Evolutionary conservation across 2,888 invertebrate species (phyloP).

Genomic region (Torymus texanus): DNA sequence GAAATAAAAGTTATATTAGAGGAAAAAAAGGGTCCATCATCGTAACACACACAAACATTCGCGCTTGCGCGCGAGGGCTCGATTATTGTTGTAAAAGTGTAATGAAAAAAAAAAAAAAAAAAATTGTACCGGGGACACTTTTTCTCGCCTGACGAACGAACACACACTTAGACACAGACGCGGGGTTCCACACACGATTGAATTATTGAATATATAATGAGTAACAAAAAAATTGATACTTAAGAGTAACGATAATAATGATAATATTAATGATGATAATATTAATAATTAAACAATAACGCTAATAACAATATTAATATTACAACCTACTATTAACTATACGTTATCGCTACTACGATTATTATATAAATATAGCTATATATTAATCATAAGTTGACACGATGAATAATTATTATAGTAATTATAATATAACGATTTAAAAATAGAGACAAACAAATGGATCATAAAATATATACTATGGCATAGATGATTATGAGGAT

Average conservation of each 20-base stretch:
- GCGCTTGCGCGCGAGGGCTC: constrained; percentile 25
- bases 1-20: background rate
- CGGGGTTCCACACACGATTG: background rate
- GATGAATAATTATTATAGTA: constrained; percentile 66
- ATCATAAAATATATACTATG: constrained; percentile 51
- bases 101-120: constrained; percentile 14
- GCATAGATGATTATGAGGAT: constrained; percentile 55
- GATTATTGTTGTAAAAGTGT: constrained; percentile 36
- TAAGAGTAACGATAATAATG: constrained; percentile 43
- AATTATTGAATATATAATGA: constrained; percentile 19
- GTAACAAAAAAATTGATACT: constrained; percentile 49
- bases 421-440: constrained; percentile 61
- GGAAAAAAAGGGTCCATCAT: constrained; percentile 37
- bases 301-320: constrained; percentile 50
- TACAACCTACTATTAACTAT: constrained; percentile 54
- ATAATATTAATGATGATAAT: constrained; percentile 41
- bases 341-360: constrained; percentile 51
- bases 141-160: constrained; percentile 44
- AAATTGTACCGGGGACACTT: constrained; percentile 42
- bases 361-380: constrained; percentile 60
- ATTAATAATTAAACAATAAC: constrained; percentile 38
- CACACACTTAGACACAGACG: background rate
- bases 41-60: too few relatives aligned
- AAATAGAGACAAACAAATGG: constrained; percentile 52
- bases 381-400: constrained; percentile 72